Evolutionary conservation across 2,888 invertebrate genomes (phyloP).

Genomic region (Pandemis corylana): DNA sequence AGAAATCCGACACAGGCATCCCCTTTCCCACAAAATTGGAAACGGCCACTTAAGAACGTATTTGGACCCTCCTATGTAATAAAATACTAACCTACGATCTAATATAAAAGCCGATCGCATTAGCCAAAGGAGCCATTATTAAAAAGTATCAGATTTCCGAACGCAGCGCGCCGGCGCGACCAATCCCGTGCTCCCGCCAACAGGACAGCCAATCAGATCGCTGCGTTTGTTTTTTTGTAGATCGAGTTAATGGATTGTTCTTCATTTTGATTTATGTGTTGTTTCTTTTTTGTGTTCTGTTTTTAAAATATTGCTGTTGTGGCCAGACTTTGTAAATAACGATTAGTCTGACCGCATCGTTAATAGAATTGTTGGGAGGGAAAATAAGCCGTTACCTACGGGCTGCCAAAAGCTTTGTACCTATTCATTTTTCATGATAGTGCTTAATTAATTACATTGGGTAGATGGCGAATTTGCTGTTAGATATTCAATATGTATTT

Average conservation of each 20-base stretch:
- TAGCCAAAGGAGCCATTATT: constrained; percentile 84
- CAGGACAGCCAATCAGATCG: constrained; percentile 68
- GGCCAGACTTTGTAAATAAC: constrained; percentile 44
- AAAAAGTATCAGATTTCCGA: constrained; percentile 84
- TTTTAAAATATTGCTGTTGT: constrained; percentile 46
- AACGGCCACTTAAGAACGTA: constrained; percentile 71
- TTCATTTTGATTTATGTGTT: constrained; percentile 80
- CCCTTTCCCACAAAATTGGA: constrained; percentile 62
- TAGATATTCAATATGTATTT: too few species aligned
- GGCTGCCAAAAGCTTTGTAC: neutral
- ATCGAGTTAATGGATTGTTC: constrained; percentile 82
- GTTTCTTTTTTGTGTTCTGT: constrained; percentile 50
- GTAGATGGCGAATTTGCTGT: neutral
- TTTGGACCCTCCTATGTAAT: constrained; percentile 75
- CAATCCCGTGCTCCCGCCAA: constrained; percentile 72
- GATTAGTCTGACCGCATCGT: constrained; percentile 24
- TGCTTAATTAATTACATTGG: neutral
- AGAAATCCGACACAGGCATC: constrained; percentile 65
- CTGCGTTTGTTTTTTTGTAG: constrained; percentile 73
- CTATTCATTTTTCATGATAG: neutral
- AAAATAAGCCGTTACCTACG: constrained; percentile 7
- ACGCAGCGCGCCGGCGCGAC: constrained; percentile 68
- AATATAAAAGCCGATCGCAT: constrained; percentile 82
- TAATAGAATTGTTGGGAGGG: constrained; percentile 32
- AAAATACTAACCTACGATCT: constrained; percentile 78